Base-by-base conservation (phyloP, 2,113 vertebrate genomes). In the Coryphaenoides rupestris region DNA sequence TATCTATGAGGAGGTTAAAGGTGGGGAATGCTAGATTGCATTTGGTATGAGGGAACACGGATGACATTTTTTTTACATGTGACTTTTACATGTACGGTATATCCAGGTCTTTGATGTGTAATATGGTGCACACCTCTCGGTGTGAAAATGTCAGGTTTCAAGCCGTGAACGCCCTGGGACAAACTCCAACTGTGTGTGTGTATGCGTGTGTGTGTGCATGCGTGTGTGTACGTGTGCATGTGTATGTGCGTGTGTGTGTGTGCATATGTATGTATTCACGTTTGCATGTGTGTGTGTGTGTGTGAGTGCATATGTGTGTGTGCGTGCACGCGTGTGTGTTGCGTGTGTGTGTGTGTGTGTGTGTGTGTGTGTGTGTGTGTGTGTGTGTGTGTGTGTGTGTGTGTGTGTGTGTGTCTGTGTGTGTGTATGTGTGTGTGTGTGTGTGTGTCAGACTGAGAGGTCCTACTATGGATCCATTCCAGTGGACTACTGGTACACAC, bases 121-220 rank as follows among this genome's bases (percentile, higher is more conserved):
- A 74, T 68, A 73, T 74, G 72, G 61, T 69, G 76, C 73, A 68
- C 67, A 70, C 57, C 62, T 71, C 68, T 69, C 24, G 49, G 23
- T 56, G 65, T 63, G 67, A 63, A 84, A 84, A 85, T 82, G 85
- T 78, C 81, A 85, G 72, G 75, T 82, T 78, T 77, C 75, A 73
- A 63, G 68, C 72, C 59, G 73, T 76, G 72, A 60, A 75, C 50
- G 19, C 76, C 70, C 46, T 63, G 61, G 24, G 68, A 68, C 64
- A 54, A 12, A 59, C 10, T 19, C 28, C 15, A 26, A 6, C 23
- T 9, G 54, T 22, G 21, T 22, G 10, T 55, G 54, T 23, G 54
- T 19, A n/a, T 53, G 50, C 19, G 47, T 50, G 47, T 47, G 3
- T 47, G 10, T 47, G 3, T 47, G 10, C 15, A 16, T 47, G 10